A percentile compares a stretch with the other conserved stretches of the same genome.
Conservation (phyloP, 1,140 invertebrate genomes). For the Odontomachus brunneus region DNA sequence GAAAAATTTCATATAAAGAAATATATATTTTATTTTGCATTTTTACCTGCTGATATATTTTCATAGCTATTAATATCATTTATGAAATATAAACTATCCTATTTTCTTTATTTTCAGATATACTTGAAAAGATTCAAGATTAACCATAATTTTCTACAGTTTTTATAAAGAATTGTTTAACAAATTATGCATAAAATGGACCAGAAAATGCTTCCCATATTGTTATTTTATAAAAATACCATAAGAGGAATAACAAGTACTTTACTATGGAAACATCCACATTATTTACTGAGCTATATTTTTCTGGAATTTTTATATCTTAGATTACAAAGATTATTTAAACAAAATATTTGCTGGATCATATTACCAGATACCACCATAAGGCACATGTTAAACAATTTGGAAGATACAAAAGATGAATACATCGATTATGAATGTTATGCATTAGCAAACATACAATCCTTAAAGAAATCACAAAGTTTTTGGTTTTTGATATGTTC, state of each 20-base stretch:
- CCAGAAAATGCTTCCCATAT: neutral
- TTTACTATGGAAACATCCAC: constrained; percentile 51
- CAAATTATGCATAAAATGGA: neutral
- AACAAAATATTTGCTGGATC: constrained; percentile 59
- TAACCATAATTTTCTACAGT: neutral
- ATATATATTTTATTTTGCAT: neutral
- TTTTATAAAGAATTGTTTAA: neutral
- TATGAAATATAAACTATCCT: neutral
- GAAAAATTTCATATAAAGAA: constrained; percentile 1
- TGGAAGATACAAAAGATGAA: constrained; percentile 43
- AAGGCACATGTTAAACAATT: constrained; percentile 57
- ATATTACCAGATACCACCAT: constrained; percentile 73
- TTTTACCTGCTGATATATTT: neutral
- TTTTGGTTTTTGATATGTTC: constrained; percentile 79
- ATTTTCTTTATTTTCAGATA: constrained; percentile 15
- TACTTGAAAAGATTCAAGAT: neutral
- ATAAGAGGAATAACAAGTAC: constrained; percentile 60
- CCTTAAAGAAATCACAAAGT: constrained; percentile 7
- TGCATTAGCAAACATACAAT: constrained; percentile 68
- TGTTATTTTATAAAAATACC: constrained; percentile 41
- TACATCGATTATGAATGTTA: constrained; percentile 77
- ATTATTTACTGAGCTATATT: constrained; percentile 59
- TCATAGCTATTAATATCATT: neutral
- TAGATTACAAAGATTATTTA: constrained; percentile 71
- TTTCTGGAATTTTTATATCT: constrained; percentile 70